These are phyloP conservation scores for Danio choprae DNA, from an alignment of 2,797 vertebrate genomes.

Conservation along the genomic window DNA sequence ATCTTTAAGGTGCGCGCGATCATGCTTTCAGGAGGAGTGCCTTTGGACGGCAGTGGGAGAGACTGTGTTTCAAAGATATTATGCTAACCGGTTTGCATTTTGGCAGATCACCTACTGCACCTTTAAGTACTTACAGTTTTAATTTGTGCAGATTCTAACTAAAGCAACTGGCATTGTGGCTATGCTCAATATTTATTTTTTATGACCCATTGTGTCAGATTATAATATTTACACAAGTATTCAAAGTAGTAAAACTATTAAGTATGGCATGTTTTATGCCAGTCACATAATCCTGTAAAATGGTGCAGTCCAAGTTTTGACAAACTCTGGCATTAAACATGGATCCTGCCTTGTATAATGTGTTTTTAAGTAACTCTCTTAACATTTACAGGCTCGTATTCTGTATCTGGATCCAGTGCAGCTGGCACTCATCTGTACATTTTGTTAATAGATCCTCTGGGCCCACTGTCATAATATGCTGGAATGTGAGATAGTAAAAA, in stretches of 20 bases:
- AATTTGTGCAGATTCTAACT: neutral
- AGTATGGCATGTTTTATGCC: neutral
- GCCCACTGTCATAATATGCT: conserved; percentile 58
- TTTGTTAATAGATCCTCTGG: conserved; percentile 64
- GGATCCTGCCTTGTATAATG: conserved; percentile 27
- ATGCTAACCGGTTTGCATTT: too few relatives aligned
- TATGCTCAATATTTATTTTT: neutral
- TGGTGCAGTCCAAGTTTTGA: neutral
- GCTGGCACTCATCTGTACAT: conserved; percentile 59
- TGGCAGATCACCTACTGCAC: too few relatives aligned
- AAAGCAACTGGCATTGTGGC: neutral
- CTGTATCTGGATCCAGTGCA: conserved; percentile 18
- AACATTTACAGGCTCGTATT: conserved; percentile 38
- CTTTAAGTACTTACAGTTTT: neutral
- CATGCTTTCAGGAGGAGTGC: too few relatives aligned
- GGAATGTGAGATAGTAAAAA: conserved; percentile 44
- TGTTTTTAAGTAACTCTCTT: conserved; percentile 42
- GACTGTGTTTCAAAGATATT: too few relatives aligned
- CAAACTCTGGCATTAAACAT: conserved; percentile 31
- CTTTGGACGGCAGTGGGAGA: too few relatives aligned
- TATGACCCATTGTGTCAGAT: neutral
- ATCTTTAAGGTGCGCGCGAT: too few relatives aligned
- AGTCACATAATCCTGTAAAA: neutral
- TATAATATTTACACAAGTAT: neutral
- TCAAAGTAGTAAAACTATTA: neutral